Percentiles rank a stretch among this genome's conserved stretches.
Conservation (phyloP, 2,797 vertebrate genomes). For the Gambusia yucatana region DNA sequence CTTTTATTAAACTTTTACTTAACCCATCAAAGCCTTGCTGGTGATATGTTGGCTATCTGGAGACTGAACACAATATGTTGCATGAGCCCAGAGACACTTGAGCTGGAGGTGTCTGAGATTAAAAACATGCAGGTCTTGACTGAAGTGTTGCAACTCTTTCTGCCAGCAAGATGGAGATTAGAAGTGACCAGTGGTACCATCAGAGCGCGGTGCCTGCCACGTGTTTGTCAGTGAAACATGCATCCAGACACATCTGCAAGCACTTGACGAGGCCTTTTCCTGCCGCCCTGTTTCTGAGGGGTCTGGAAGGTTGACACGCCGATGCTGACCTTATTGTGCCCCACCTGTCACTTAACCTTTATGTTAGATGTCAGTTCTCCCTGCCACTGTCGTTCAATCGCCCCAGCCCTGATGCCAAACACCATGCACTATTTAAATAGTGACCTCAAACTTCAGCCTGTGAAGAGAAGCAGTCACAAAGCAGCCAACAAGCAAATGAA, state of each 20-base stretch:
- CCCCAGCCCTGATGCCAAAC: constrained; percentile 64
- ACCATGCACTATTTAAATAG: constrained; percentile 62
- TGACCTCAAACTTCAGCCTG: constrained; percentile 65
- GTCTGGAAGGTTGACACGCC: constrained; percentile 79
- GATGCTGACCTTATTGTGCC: constrained; percentile 81
- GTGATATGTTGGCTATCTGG: constrained; percentile 48
- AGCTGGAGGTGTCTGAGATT: constrained; percentile 56
- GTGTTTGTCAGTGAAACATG: constrained; percentile 79
- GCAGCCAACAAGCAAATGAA: constrained; percentile 16
- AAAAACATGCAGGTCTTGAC: constrained; percentile 47
- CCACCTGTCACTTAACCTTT: constrained; percentile 83
- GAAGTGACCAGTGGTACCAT: constrained; percentile 81
- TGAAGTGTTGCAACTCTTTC: constrained; percentile 58
- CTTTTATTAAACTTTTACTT: constrained; percentile 8
- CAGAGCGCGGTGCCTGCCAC: constrained; percentile 78
- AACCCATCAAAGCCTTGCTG: constrained; percentile 17
- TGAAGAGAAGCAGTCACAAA: constrained; percentile 36
- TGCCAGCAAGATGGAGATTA: constrained; percentile 77
- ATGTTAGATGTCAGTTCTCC: constrained; percentile 79
- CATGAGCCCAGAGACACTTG: constrained; percentile 49
- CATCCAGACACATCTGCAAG: constrained; percentile 85
- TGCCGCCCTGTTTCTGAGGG: constrained; percentile 75
- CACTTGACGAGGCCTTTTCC: constrained; percentile 81
- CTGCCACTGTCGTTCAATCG: constrained; percentile 65
- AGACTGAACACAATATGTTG: constrained; percentile 57